phyloP scores from a whole-genome alignment of 2,888 invertebrate genomes.

The Chaitophorus viminalis region DNA sequence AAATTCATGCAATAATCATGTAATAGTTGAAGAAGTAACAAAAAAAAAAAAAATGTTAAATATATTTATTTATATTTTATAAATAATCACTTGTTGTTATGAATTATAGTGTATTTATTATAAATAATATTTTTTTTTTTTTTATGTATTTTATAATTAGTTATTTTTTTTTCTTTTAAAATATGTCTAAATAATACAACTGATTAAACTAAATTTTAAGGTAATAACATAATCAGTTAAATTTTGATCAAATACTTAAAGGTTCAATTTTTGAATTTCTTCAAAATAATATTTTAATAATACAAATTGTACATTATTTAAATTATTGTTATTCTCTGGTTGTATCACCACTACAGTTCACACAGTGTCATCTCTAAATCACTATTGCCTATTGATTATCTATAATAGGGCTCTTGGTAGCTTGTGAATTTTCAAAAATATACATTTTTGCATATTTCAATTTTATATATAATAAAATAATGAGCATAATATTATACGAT shows the following conservation, averaged over 20 bases:
- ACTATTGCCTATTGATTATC: too few relatives aligned
- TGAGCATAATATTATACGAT: too few relatives aligned
- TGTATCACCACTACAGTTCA: too few relatives aligned
- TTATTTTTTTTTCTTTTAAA: background rate
- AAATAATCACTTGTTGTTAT: background rate
- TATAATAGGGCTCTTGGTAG: too few relatives aligned
- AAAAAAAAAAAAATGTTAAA: background rate
- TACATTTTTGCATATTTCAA: too few relatives aligned
- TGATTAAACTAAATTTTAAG: background rate
- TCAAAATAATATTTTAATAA: too few relatives aligned
- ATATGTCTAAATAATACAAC: background rate
- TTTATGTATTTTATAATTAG: background rate
- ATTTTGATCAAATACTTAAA: background rate
- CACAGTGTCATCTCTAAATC: too few relatives aligned
- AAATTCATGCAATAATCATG: constrained; percentile 21
- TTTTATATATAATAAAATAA: too few relatives aligned
- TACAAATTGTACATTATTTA: too few relatives aligned
- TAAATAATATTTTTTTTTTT: background rate
- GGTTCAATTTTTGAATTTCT: too few relatives aligned
- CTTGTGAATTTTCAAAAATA: too few relatives aligned
- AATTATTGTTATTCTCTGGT: too few relatives aligned
- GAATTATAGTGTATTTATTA: background rate
- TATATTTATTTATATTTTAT: background rate
- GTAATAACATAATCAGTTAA: background rate
- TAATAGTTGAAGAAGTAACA: background rate